These are phyloP conservation scores for Bedellia somnulentella DNA, from an alignment of 2,888 invertebrate genomes.

Conservation along the genomic window DNA sequence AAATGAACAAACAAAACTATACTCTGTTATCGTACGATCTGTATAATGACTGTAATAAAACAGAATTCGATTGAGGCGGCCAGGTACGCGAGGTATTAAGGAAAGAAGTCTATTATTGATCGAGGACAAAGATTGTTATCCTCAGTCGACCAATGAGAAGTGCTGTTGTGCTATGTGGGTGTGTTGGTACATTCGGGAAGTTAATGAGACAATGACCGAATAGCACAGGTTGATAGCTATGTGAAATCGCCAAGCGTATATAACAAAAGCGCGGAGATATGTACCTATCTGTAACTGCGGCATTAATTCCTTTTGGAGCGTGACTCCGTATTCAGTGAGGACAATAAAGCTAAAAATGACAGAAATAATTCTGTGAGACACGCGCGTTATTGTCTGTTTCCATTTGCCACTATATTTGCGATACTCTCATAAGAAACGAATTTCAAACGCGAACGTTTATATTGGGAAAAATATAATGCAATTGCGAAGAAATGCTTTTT, in stretches of 20 bases:
- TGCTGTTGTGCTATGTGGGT: too few relatives aligned
- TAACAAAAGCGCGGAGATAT: slow-evolving; percentile 5
- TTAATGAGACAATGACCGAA: slow-evolving; percentile 9
- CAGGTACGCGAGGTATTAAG: slow-evolving; percentile 8
- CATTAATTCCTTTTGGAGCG: slow-evolving; percentile 59
- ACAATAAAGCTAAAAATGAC: slow-evolving; percentile 56
- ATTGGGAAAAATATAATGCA: too few relatives aligned
- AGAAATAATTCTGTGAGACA: slow-evolving; percentile 58
- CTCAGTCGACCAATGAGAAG: neutral
- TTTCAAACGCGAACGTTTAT: too few relatives aligned
- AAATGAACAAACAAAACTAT: slow-evolving; percentile 1
- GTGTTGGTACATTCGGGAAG: neutral
- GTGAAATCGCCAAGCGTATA: slow-evolving; percentile 6
- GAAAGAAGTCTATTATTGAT: slow-evolving; percentile 14
- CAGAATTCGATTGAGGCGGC: slow-evolving; percentile 1
- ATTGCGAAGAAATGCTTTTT: too few relatives aligned
- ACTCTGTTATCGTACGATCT: slow-evolving; percentile 2
- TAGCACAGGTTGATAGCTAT: neutral
- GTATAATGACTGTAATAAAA: slow-evolving; percentile 1
- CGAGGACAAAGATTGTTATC: slow-evolving; percentile 1
- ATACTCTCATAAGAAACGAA: too few relatives aligned
- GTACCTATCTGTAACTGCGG: slow-evolving; percentile 14
- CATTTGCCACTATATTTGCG: slow-evolving; percentile 14
- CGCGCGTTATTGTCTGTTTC: slow-evolving; percentile 21
- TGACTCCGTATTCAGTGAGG: slow-evolving; percentile 44